Percentiles rank a stretch among this genome's conserved stretches.
These are phyloP conservation scores for Montipora cactus DNA, from an alignment of 64 coral and sea anemone species.

Conservation along the genomic window DNA sequence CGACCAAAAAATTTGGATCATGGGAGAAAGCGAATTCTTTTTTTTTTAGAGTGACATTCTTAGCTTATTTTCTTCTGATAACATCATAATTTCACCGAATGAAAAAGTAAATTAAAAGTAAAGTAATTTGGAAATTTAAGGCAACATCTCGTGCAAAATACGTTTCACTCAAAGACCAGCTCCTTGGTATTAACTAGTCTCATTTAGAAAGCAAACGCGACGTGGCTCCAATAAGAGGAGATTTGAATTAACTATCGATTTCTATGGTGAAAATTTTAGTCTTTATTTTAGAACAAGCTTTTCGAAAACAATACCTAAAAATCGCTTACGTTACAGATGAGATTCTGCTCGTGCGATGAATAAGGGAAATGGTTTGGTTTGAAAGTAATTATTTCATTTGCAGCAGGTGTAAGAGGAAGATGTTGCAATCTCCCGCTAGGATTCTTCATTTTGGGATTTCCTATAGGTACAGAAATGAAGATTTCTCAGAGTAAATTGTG, in stretches of 20 bases:
- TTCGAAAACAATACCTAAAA: not conserved
- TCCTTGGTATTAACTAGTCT: no score
- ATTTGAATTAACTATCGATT: not conserved
- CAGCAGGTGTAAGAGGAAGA: constrained; percentile 11
- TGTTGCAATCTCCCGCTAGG: constrained; percentile 38
- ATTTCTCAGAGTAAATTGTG: constrained; percentile 42
- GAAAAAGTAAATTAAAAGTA: constrained; percentile 39
- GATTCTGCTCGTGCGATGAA: not conserved
- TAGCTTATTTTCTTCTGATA: constrained; percentile 11
- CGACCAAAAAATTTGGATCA: not conserved
- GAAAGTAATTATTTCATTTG: constrained; percentile 56
- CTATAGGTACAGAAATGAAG: constrained; percentile 19
- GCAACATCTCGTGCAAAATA: not conserved
- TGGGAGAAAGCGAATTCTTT: not conserved
- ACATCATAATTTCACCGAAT: constrained; percentile 20
- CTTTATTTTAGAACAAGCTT: not conserved
- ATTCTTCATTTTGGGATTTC: constrained; percentile 57
- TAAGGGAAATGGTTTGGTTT: constrained; percentile 26
- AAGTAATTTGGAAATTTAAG: constrained; percentile 6
- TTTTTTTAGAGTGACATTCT: not conserved
- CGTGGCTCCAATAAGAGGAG: no score
- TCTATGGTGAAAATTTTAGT: not conserved
- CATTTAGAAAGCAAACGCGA: not conserved
- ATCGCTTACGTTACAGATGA: not conserved
- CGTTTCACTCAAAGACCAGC: no score